Evolutionary conservation across 1,140 invertebrate genomes (phyloP).

Genomic region (Marisa cornuarietis): DNA sequence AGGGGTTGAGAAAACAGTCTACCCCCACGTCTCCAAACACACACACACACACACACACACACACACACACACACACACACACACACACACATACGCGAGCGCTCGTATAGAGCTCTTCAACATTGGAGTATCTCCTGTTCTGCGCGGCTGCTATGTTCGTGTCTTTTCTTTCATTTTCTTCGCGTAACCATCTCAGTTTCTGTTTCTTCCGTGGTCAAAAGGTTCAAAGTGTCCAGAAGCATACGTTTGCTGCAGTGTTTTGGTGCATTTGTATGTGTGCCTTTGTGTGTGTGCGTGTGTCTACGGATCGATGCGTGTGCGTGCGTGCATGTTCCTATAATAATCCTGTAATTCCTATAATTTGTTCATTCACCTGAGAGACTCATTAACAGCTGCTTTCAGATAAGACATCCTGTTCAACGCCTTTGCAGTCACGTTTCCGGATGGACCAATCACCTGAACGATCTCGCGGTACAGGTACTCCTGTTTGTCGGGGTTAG

Average conservation of each 20-base stretch:
- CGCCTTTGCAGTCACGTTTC: constrained; percentile 70
- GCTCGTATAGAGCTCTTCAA: too few relatives aligned
- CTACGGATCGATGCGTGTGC: too few relatives aligned
- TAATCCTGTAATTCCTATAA: too few relatives aligned
- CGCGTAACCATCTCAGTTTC: background rate
- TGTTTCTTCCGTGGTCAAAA: background rate
- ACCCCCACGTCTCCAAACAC: too few relatives aligned
- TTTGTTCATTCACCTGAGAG: constrained; percentile 68
- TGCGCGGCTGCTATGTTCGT: background rate
- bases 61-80: too few relatives aligned
- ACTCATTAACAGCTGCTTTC: constrained; percentile 85
- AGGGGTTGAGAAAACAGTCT: too few relatives aligned
- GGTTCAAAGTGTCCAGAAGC: background rate
- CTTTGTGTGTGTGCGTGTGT: too few relatives aligned
- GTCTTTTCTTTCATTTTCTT: background rate
- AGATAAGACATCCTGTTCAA: constrained; percentile 76
- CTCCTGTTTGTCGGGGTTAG: constrained; percentile 69
- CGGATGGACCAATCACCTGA: constrained; percentile 68
- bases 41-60: constrained; percentile 2
- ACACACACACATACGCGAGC: background rate
- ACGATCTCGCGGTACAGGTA: constrained; percentile 74
- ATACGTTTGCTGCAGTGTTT: background rate
- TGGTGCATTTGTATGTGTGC: background rate
- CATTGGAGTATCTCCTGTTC: too few relatives aligned
- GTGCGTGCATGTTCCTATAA: background rate